Evolutionary conservation across 2,888 invertebrate species (phyloP).

Genomic region (Eristalis tenax): DNA sequence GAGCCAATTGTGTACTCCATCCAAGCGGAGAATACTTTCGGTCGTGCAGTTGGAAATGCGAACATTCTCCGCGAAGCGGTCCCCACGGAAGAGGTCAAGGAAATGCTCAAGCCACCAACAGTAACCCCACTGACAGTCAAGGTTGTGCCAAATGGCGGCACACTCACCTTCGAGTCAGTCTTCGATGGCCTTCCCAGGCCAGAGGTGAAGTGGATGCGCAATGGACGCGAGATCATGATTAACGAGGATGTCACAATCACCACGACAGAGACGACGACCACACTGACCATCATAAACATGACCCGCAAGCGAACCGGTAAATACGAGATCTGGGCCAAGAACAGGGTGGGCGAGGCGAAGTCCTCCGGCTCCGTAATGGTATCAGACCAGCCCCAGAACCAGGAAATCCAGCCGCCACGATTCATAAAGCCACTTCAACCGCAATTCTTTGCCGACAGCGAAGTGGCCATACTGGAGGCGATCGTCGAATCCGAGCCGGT

Average conservation of each 20-base stretch:
- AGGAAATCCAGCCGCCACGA: conserved; percentile 86
- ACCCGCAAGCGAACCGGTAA: conserved; percentile 91
- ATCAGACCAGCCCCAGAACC: conserved; percentile 83
- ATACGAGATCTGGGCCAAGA: conserved; percentile 92
- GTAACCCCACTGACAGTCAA: conserved; percentile 91
- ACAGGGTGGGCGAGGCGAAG: conserved; percentile 89
- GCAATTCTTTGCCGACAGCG: conserved; percentile 86
- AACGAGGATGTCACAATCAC: conserved; percentile 84
- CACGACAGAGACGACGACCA: conserved; percentile 84
- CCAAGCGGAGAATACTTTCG: conserved; percentile 87
- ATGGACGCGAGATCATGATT: conserved; percentile 88
- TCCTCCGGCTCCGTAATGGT: conserved; percentile 92
- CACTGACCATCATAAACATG: conserved; percentile 85
- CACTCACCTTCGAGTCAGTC: conserved; percentile 86
- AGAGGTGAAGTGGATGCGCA: conserved; percentile 92
- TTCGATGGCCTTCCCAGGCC: conserved; percentile 88
- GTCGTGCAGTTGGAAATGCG: conserved; percentile 88
- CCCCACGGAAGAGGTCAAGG: conserved; percentile 73
- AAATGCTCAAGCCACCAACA: conserved; percentile 85
- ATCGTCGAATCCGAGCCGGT: conserved; percentile 88
- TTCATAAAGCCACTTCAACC: conserved; percentile 88
- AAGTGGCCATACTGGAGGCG: conserved; percentile 90
- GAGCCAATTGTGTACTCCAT: conserved; percentile 88
- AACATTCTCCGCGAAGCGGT: conserved; percentile 84
- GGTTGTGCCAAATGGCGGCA: conserved; percentile 86